phyloP scores from a whole-genome alignment of 1,140 invertebrate species.

The Drosophila micromelanica region DNA sequence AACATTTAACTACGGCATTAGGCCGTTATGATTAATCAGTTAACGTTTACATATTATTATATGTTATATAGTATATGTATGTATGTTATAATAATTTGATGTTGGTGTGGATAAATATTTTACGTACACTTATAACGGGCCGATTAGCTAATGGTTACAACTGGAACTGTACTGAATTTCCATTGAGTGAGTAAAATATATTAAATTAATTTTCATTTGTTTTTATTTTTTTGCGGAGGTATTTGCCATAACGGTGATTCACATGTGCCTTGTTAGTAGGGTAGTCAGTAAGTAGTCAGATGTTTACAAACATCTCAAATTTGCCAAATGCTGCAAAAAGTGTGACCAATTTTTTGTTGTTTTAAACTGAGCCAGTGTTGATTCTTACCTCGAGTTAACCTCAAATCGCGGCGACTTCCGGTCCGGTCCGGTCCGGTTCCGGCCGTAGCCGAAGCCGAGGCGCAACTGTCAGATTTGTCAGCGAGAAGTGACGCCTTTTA shows the following conservation, averaged over 20 bases:
- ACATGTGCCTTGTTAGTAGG: constrained; percentile 63
- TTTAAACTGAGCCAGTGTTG: background rate
- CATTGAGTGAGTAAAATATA: background rate
- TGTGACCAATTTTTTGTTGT: background rate
- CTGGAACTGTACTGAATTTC: constrained; percentile 35
- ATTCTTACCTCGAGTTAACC: too few relatives aligned
- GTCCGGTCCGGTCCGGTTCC: background rate
- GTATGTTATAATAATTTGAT: background rate
- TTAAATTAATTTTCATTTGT: background rate
- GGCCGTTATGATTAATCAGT: constrained; percentile 18
- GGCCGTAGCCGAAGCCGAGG: background rate
- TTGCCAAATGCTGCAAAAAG: background rate
- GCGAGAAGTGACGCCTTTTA: constrained; percentile 47
- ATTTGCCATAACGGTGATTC: constrained; percentile 45
- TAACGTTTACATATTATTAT: constrained; percentile 15
- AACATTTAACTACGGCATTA: constrained; percentile 71
- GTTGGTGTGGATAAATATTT: background rate
- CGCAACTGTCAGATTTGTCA: constrained; percentile 39
- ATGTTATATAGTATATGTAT: constrained; percentile 2
- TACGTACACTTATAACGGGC: constrained; percentile 4
- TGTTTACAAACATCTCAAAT: background rate
- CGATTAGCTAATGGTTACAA: constrained; percentile 16
- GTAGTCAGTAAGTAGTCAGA: constrained; percentile 56
- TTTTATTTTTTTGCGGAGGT: background rate
- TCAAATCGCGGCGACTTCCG: background rate